These are phyloP conservation scores for Trichonephila inaurata DNA, from an alignment of 1,140 invertebrate genomes.

Conservation along the genomic window DNA sequence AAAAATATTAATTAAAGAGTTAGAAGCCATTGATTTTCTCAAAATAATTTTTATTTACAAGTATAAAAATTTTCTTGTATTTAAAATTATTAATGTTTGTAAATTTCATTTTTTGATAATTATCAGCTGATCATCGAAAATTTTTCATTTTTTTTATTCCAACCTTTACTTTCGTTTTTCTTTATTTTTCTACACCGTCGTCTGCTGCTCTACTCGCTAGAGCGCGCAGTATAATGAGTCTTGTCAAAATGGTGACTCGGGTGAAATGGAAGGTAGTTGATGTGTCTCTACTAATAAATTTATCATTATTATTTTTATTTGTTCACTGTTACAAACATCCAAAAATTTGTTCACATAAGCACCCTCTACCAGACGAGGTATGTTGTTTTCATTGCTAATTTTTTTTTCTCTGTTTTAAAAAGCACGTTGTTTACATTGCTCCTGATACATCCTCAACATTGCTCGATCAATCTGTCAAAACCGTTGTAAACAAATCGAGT, in stretches of 20 bases:
- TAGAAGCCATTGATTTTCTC: too few relatives aligned
- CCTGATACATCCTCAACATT: conserved; percentile 36
- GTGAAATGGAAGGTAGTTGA: conserved; percentile 68
- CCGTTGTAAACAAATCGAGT: conserved; percentile 49
- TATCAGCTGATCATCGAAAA: conserved; percentile 13
- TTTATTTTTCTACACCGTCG: conserved; percentile 17
- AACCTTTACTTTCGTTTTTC: conserved; percentile 46
- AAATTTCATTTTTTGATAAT: background rate
- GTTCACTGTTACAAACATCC: conserved; percentile 49
- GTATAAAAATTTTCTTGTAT: background rate
- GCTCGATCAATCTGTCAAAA: conserved; percentile 15
- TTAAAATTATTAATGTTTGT: background rate
- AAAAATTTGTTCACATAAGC: conserved; percentile 66
- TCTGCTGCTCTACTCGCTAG: conserved; percentile 70
- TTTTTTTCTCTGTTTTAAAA: background rate
- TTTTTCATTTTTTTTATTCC: background rate
- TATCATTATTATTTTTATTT: conserved; percentile 56
- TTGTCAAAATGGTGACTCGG: conserved; percentile 75
- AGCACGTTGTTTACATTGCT: conserved; percentile 73
- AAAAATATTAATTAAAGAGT: too few relatives aligned
- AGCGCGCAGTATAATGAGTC: conserved; percentile 72
- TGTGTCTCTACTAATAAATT: conserved; percentile 55
- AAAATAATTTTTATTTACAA: too few relatives aligned
- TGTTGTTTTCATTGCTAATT: conserved; percentile 13
- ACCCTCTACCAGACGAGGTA: conserved; percentile 70